Percentiles rank a stretch among this genome's conserved stretches.
Evolutionary conservation across 2,797 vertebrate genomes (phyloP).

Genomic region (Arvicola amphibius): DNA sequence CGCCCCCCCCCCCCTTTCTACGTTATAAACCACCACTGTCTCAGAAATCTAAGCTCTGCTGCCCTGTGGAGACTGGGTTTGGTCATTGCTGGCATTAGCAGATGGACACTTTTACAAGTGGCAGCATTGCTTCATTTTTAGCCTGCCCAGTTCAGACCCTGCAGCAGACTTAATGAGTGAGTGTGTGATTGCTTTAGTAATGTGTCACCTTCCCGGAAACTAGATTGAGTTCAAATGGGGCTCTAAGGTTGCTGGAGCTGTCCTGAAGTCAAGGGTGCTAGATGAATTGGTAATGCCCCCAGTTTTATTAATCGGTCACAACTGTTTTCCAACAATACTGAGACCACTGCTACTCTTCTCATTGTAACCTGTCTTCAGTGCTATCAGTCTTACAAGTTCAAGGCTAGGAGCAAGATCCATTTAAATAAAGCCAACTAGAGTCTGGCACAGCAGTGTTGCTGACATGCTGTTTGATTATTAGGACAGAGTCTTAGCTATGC

Average conservation of each 20-base stretch:
- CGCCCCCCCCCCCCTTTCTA: neutral
- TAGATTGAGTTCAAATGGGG: slow-evolving; percentile 59
- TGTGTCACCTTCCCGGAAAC: slow-evolving; percentile 57
- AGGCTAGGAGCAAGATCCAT: neutral
- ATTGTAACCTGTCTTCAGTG: neutral
- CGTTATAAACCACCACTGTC: neutral
- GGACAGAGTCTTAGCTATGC: neutral
- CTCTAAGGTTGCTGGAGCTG: slow-evolving; percentile 33
- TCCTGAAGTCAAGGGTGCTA: slow-evolving; percentile 51
- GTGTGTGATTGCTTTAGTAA: slow-evolving; percentile 35
- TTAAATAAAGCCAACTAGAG: neutral
- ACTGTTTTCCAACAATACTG: neutral
- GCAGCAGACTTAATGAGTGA: slow-evolving; percentile 40
- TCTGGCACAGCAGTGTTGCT: neutral
- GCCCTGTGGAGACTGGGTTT: neutral
- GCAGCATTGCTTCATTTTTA: neutral
- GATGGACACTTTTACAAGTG: neutral
- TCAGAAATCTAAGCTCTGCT: neutral
- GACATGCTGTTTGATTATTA: neutral
- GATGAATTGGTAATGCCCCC: neutral
- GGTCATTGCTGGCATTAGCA: neutral
- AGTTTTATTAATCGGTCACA: slow-evolving; percentile 47
- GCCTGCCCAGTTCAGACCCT: neutral
- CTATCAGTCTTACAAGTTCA: neutral
- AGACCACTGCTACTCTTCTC: neutral